Percentiles rank a stretch among this genome's conserved stretches.
Conservation (phyloP, 2,113 vertebrate species). For the Ursus arctos region DNA sequence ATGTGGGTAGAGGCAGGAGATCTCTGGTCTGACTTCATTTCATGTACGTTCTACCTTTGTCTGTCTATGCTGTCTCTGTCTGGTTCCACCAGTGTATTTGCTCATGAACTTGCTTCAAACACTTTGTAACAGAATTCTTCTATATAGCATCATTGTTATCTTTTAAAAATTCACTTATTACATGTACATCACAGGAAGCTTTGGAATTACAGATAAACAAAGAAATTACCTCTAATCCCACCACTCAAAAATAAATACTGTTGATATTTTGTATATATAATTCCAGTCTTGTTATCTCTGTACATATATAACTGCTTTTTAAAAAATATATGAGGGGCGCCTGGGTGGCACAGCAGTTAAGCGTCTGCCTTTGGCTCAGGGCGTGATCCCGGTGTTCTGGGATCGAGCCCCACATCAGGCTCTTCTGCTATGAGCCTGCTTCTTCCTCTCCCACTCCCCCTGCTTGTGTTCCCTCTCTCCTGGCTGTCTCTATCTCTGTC, state of each 20-base stretch:
- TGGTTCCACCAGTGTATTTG: not conserved
- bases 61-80: not conserved
- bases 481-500: too few relatives aligned
- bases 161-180: constrained; percentile 14
- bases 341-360: too few relatives aligned
- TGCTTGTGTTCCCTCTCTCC: too few relatives aligned
- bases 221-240: not conserved
- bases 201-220: constrained; percentile 14
- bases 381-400: too few relatives aligned
- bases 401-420: too few relatives aligned
- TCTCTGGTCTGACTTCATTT: not conserved
- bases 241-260: not conserved
- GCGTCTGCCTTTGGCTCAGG: too few relatives aligned
- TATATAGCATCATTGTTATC: not conserved
- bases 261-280: not conserved
- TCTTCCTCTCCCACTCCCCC: too few relatives aligned
- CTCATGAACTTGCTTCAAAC: not conserved
- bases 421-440: too few relatives aligned
- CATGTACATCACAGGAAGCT: not conserved
- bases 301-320: not conserved
- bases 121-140: constrained; percentile 6
- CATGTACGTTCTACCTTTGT: not conserved
- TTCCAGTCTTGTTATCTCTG: not conserved
- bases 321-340: not conserved
- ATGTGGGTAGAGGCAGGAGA: not conserved